Evolutionary conservation across 2,113 vertebrate species (phyloP), one percentile per base, ranked within the genome.

Genomic region (Alosa alosa): DNA sequence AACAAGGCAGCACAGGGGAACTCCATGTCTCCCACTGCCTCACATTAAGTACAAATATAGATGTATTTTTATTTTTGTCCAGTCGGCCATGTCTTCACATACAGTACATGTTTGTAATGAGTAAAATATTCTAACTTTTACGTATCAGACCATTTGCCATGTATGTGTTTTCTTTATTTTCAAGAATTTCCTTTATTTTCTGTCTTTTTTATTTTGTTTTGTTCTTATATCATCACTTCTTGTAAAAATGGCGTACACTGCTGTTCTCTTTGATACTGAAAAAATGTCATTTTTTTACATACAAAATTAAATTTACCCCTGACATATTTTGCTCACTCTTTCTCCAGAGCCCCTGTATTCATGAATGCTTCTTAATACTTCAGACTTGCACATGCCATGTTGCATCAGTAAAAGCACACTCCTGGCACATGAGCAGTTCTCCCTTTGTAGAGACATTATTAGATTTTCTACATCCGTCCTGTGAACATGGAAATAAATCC

Each of bases 401-500:
- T 72, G 64, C 64, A 72, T 72, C 64, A 25, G 15, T 22, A 6
- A 20, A 60, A 7, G 20, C 20, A 22, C 20, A 10, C 31, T 78
- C 72, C 72, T 78, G 72, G 31, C 25, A 78, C 36, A 17, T 39
- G 36, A 39, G 36, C 72, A 6, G 72, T 39, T 78, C 39, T 4
- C 39, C 72, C 72, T 39, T 39, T 39, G 39, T n/a, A 78, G 72
- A 39, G 39, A 78, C 10, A 3, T 36, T 17, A 78, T 78, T 78
- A 1, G 72, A 78, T 78, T 78, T 78, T 75, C 10, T 36, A 31
- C 68, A 75, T 75, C 31, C 68, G 2, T 4, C 15, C 25, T 78
- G 60, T 64, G 72, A 78, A 78, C 72, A 78, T 10, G 8, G 64
- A 31, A 72, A 72, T 78, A 78, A 78, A 78, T 78, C 72, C 15